Conservation (phyloP, 2,888 invertebrate species). For the Torymus aiolomorphi region DNA sequence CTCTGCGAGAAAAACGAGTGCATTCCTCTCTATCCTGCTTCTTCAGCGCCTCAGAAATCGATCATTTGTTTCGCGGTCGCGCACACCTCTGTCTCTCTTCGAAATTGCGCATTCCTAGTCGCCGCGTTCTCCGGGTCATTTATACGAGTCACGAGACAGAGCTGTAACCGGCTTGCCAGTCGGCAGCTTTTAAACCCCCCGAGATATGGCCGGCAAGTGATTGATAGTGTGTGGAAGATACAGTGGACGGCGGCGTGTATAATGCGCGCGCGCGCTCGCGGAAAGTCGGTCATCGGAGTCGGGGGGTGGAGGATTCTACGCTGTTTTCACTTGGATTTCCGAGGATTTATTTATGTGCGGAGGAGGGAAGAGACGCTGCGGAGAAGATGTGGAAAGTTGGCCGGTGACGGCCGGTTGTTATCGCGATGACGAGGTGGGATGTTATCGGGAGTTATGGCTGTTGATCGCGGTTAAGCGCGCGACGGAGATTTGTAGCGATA, state of each 20-base stretch:
- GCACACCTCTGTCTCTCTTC: too few species aligned
- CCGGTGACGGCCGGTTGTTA: neutral
- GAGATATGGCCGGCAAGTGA: neutral
- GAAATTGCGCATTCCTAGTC: too few species aligned
- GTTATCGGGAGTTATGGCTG: too few species aligned
- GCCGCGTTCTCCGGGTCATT: too few species aligned
- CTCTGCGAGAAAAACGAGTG: too few species aligned
- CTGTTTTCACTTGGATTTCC: constrained; percentile 43
- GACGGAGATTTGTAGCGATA: too few species aligned
- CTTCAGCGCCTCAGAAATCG: too few species aligned
- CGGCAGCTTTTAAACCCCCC: neutral
- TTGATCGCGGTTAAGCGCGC: too few species aligned
- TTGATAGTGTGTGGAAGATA: too few species aligned
- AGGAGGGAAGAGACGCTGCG: neutral
- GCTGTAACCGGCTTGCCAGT: neutral
- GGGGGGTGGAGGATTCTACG: neutral
- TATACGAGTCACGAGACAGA: neutral
- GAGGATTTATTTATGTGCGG: constrained; percentile 28
- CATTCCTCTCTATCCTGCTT: too few species aligned
- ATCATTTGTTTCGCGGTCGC: too few species aligned
- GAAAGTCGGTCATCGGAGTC: constrained; percentile 22
- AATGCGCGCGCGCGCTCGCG: neutral
- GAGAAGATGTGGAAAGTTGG: neutral
- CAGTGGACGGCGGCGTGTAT: too few species aligned
- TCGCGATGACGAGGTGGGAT: neutral